A percentile compares a stretch with the other conserved stretches of the same genome.
phyloP scores from a whole-genome alignment of 2,113 vertebrate species.

The Mormoops blainvillei region DNA sequence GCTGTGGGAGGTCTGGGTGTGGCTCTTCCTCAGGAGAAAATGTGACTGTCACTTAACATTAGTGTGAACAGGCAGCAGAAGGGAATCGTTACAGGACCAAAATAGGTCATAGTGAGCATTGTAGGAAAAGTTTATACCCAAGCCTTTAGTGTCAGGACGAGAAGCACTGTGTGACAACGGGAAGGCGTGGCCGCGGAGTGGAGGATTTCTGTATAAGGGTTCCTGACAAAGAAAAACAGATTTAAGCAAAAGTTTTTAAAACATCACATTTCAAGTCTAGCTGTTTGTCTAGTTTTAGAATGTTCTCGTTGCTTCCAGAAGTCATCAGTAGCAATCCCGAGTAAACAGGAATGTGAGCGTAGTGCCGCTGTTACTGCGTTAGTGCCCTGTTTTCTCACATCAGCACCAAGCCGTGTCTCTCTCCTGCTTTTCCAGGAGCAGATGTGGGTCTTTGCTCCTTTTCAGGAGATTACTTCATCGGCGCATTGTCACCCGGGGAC shows the following conservation, averaged over 20 bases:
- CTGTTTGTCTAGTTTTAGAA: background rate
- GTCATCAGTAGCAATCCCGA: background rate
- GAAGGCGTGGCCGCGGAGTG: background rate
- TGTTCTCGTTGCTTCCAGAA: background rate
- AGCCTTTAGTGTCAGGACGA: background rate
- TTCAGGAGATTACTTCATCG: background rate
- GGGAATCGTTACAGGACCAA: background rate
- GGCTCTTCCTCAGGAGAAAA: background rate
- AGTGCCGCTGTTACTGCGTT: background rate
- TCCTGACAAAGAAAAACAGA: background rate
- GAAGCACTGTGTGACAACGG: fast-evolving
- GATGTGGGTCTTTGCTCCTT: background rate
- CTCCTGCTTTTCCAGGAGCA: background rate
- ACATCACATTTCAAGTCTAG: background rate
- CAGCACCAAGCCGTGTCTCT: too few relatives aligned
- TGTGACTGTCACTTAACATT: background rate
- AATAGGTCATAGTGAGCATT: background rate
- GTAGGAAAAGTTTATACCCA: background rate
- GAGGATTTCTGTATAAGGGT: background rate
- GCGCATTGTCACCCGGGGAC: background rate
- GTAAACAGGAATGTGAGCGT: background rate
- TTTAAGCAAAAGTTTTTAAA: background rate
- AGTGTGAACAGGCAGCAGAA: background rate
- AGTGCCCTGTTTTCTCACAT: background rate
- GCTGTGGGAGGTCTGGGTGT: background rate